phyloP scores from a whole-genome alignment of 2,797 vertebrate species.

The Paratrypauchen microcephalus region DNA sequence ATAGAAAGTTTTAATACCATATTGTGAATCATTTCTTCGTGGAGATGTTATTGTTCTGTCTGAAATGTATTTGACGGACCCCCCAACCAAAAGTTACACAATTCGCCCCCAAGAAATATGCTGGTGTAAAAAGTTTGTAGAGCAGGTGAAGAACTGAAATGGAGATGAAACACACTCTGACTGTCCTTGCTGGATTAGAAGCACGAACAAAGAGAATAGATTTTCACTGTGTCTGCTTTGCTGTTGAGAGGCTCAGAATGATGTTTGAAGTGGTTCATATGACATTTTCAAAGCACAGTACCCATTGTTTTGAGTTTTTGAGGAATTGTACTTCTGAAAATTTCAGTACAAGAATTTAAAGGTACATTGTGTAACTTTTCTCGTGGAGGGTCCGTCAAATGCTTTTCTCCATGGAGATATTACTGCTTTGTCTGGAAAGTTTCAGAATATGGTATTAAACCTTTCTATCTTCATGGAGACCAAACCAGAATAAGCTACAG shows the following conservation, averaged over 20 bases:
- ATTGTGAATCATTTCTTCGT: too few species aligned
- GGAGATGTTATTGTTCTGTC: too few species aligned
- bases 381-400: too few species aligned
- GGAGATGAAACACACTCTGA: slow-evolving; percentile 54
- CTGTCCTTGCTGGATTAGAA: slow-evolving; percentile 58
- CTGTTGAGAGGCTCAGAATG: slow-evolving; percentile 25
- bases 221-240: slow-evolving; percentile 33
- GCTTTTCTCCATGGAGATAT: too few species aligned
- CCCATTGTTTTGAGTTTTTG: slow-evolving; percentile 4
- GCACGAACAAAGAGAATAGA: slow-evolving; percentile 49
- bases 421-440: too few species aligned
- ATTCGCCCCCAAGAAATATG: slow-evolving; percentile 13
- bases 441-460: too few species aligned
- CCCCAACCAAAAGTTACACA: too few species aligned
- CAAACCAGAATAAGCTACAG: too few species aligned
- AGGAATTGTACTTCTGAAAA: background rate
- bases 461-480: too few species aligned
- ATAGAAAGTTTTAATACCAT: too few species aligned
- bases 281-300: slow-evolving; percentile 26
- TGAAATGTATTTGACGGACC: too few species aligned
- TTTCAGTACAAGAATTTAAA: background rate
- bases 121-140: slow-evolving; percentile 47
- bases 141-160: slow-evolving; percentile 60
- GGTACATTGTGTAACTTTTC: background rate
- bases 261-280: slow-evolving; percentile 44